Evolutionary conservation across 2,797 vertebrate genomes (phyloP).

Genomic region (Bufotes viridis): DNA sequence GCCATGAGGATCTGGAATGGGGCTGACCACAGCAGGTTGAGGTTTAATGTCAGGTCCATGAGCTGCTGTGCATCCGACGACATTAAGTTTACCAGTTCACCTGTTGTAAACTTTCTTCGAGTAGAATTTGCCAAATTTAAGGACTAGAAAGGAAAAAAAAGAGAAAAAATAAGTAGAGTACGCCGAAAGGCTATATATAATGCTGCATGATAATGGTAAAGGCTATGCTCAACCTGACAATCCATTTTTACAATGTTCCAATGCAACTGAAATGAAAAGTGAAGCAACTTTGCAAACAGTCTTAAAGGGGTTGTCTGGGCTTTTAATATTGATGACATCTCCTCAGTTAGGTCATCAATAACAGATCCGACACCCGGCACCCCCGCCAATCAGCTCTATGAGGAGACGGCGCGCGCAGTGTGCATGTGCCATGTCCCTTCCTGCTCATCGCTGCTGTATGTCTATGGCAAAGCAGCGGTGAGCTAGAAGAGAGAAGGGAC

Average conservation of each 20-base stretch:
- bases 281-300: too few species aligned
- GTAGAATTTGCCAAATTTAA: slow-evolving; percentile 69
- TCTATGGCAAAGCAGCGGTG: too few species aligned
- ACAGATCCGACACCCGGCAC: too few species aligned
- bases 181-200: background rate
- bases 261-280: background rate
- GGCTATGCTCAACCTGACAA: background rate
- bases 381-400: too few species aligned
- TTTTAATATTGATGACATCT: too few species aligned
- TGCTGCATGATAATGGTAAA: background rate
- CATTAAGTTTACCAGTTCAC: slow-evolving; percentile 71
- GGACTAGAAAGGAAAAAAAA: slow-evolving; percentile 64
- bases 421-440: too few species aligned
- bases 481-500: too few species aligned
- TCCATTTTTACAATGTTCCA: background rate
- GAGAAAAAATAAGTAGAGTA: background rate
- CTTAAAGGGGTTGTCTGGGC: too few species aligned
- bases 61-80: slow-evolving; percentile 70
- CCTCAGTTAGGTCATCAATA: too few species aligned
- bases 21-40: slow-evolving; percentile 72
- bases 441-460: too few species aligned
- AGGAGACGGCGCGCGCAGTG: too few species aligned
- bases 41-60: slow-evolving; percentile 67
- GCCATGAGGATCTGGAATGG: slow-evolving; percentile 71
- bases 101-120: slow-evolving; percentile 63